Percentiles rank a stretch among this genome's conserved stretches.
Evolutionary conservation across 2,888 invertebrate genomes (phyloP).

Genomic region (Spatulosminthurus flaviceps): DNA sequence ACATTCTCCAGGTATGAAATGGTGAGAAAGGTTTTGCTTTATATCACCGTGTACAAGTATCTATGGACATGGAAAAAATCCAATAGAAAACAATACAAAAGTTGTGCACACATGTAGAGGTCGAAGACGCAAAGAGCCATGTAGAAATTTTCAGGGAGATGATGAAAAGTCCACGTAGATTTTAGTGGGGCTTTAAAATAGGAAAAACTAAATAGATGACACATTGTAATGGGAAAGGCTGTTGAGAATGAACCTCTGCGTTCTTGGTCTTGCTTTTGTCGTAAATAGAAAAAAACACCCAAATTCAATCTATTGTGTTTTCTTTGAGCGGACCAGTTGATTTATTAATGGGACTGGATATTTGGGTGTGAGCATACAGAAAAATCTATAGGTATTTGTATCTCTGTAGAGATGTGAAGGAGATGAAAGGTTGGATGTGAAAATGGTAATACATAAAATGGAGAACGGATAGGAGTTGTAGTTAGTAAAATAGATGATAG

Average conservation of each 20-base stretch:
- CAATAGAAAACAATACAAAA: too few relatives aligned
- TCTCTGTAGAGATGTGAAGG: background rate
- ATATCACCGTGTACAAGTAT: too few relatives aligned
- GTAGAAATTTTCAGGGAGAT: too few relatives aligned
- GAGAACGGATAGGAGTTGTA: too few relatives aligned
- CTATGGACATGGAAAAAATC: too few relatives aligned
- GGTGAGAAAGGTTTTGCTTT: too few relatives aligned
- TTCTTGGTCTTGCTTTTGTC: background rate
- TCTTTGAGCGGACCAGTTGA: conserved; percentile 19
- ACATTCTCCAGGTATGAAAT: too few relatives aligned
- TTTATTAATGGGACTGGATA: conserved; percentile 44
- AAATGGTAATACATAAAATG: too few relatives aligned
- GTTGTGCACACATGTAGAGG: too few relatives aligned
- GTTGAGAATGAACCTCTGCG: background rate
- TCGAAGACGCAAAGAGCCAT: too few relatives aligned
- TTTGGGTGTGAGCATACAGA: conserved; percentile 23
- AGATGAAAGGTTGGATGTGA: conserved; percentile 3
- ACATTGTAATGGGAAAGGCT: background rate
- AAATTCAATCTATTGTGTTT: background rate
- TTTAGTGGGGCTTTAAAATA: too few relatives aligned
- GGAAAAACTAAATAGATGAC: background rate
- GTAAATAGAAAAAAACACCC: background rate
- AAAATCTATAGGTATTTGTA: background rate
- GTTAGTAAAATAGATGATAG: background rate
- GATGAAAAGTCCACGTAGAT: too few relatives aligned